Evolutionary conservation across 1,140 invertebrate species (phyloP).

Genomic region (Archivesica marissinica): DNA sequence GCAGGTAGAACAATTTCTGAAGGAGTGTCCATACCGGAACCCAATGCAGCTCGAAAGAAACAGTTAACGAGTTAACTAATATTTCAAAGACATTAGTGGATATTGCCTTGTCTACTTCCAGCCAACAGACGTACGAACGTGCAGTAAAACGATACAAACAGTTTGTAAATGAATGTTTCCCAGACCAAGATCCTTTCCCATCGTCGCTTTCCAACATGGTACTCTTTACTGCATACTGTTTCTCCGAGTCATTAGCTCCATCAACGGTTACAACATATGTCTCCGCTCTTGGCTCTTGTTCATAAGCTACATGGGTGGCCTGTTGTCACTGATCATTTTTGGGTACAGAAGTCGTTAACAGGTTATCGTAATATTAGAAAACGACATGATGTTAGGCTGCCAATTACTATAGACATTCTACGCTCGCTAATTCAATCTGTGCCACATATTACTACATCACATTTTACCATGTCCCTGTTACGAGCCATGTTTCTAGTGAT

Average conservation of each 20-base stretch:
- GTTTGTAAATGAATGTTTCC: background rate
- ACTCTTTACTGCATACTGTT: slow-evolving; percentile 6
- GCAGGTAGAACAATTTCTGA: slow-evolving; percentile 14
- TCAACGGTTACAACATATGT: too few species aligned
- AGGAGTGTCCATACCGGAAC: background rate
- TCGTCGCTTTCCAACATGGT: too few species aligned
- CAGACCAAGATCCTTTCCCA: background rate
- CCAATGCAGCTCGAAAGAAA: background rate
- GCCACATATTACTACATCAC: slow-evolving; percentile 5
- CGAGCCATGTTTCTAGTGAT: background rate
- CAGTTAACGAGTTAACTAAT: background rate
- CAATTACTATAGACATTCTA: too few species aligned
- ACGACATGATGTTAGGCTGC: too few species aligned
- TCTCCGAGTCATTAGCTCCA: background rate
- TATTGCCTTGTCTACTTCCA: background rate
- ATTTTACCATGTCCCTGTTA: slow-evolving; percentile 32
- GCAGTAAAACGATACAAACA: background rate
- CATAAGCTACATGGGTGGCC: too few species aligned
- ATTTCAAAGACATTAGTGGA: background rate
- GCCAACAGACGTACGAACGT: slow-evolving; percentile 5
- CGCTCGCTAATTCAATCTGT: too few species aligned
- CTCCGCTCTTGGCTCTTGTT: too few species aligned
- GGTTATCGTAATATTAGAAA: too few species aligned
- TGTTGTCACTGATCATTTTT: too few species aligned
- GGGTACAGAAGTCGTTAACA: too few species aligned